Conservation (phyloP, 35 echinoderm and acorn worm genomes). For the Acanthaster planci region DNA sequence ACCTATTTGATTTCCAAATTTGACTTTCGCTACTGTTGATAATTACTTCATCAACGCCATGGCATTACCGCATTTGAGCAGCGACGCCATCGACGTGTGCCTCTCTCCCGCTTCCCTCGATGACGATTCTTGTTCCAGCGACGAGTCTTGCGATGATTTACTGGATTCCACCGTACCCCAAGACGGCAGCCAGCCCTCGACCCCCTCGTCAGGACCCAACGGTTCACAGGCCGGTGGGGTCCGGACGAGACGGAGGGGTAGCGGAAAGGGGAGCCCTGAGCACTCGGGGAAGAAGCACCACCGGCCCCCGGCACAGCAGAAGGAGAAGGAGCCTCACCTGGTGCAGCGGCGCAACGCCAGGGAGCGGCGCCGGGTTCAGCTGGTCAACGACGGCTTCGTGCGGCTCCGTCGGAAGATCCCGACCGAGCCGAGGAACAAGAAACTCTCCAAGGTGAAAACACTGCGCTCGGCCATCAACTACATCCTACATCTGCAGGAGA, state of each 20-base stretch:
- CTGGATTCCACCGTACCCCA: background rate
- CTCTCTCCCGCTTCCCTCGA: background rate
- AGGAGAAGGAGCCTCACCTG: slow-evolving; percentile 97
- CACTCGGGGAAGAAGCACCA: background rate
- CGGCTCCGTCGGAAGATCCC: slow-evolving; percentile 87
- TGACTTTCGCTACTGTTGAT: too few species aligned
- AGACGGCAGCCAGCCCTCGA: background rate
- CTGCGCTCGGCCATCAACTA: slow-evolving; percentile 97
- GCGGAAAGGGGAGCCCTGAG: background rate
- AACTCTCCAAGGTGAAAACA: slow-evolving; percentile 97
- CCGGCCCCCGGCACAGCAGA: slow-evolving; percentile 24
- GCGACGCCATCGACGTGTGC: background rate
- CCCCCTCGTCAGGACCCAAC: background rate
- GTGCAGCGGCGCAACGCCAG: slow-evolving; percentile 88
- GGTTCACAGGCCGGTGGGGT: slow-evolving; percentile 4
- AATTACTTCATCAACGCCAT: background rate
- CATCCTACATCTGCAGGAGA: slow-evolving; percentile 92
- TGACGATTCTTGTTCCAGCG: background rate
- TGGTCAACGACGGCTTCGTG: slow-evolving; percentile 96
- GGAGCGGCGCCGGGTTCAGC: slow-evolving; percentile 84
- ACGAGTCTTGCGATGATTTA: slow-evolving; percentile 10
- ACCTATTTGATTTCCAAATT: too few species aligned
- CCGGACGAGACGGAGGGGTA: background rate
- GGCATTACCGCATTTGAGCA: slow-evolving; percentile 9
- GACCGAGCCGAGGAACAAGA: slow-evolving; percentile 95